Evolutionary conservation across 1,140 invertebrate genomes (phyloP), one percentile per base, ranked within the genome.

Genomic region (Drosophila biarmipes): DNA sequence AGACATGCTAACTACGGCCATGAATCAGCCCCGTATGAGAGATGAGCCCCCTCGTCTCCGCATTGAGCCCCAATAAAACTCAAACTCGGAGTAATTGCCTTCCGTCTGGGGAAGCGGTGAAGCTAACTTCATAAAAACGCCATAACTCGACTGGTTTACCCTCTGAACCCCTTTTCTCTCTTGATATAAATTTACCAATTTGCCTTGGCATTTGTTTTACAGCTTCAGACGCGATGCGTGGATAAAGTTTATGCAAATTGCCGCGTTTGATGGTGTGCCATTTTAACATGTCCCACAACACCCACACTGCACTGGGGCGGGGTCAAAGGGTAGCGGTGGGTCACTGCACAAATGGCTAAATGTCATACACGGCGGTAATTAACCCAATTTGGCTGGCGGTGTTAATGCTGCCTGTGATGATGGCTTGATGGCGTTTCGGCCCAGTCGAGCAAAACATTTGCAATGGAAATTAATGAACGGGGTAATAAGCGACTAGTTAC

Each of bases 351-450:
- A 62, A 80, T 78, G 73, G 56, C 55, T 40, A 61, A 86, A 49
- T 62, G 81, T 42, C 80, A 66, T 67, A 86, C 82, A 86, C 73
- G 77, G 69, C 48, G 55, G 82, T 58, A 86, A 85, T 86, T 85
- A 85, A 86, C 80, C 80, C 80, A 86, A 86, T 86, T 85, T 67
- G 51, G 52, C 52, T 64, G 56, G 46, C 56, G 43, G 59, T 78
- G 80, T 71, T 84, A 73, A 73, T 80, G 76, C 48, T 66, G 66
- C 43, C 58, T 51, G 53, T 63, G 67, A 76, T 76, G 75, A 84
- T 79, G 71, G 53, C 59, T 51, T 69, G 46, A 46, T 74, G 71
- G 34, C 62, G 71, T 57, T 71, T 48, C 31, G 24, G 49, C 43
- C 38, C 37, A 12, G 12, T 53, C 21, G 34, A 35, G 62, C 45